Percentiles rank a stretch among this genome's conserved stretches.
Conservation (phyloP, 2,888 invertebrate species). For the Pasiphila rectangulata region DNA sequence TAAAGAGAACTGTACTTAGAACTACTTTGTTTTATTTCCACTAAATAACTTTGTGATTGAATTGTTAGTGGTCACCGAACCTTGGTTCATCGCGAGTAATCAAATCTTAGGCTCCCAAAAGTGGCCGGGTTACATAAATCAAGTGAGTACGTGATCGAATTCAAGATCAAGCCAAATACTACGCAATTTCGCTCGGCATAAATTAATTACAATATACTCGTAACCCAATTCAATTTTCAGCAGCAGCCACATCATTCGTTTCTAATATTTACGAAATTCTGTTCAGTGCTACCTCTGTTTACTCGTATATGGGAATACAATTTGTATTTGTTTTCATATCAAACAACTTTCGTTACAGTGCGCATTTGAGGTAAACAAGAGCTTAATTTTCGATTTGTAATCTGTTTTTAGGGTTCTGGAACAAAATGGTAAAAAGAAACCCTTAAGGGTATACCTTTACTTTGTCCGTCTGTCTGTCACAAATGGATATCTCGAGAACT, state of each 20-base stretch:
- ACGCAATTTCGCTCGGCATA: slow-evolving; percentile 65
- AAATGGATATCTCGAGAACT: no score
- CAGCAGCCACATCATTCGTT: slow-evolving; percentile 67
- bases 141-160: slow-evolving; percentile 74
- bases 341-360: slow-evolving; percentile 35
- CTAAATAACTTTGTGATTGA: slow-evolving; percentile 43
- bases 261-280: slow-evolving; percentile 56
- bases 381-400: slow-evolving; percentile 44
- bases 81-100: slow-evolving; percentile 57
- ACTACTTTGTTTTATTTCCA: slow-evolving; percentile 42
- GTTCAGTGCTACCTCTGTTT: slow-evolving; percentile 46
- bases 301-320: slow-evolving; percentile 48
- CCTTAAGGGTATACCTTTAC: no score
- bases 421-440: no score
- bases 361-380: slow-evolving; percentile 41
- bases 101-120: slow-evolving; percentile 66
- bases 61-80: slow-evolving; percentile 54
- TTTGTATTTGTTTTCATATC: slow-evolving; percentile 38
- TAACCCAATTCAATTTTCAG: slow-evolving; percentile 76
- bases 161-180: slow-evolving; percentile 72
- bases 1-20: slow-evolving; percentile 44
- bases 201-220: slow-evolving; percentile 76
- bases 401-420: no score
- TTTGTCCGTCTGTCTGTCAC: no score
- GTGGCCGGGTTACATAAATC: slow-evolving; percentile 75